Conservation (phyloP, 2,113 vertebrate species). For the Petaurus breviceps region DNA sequence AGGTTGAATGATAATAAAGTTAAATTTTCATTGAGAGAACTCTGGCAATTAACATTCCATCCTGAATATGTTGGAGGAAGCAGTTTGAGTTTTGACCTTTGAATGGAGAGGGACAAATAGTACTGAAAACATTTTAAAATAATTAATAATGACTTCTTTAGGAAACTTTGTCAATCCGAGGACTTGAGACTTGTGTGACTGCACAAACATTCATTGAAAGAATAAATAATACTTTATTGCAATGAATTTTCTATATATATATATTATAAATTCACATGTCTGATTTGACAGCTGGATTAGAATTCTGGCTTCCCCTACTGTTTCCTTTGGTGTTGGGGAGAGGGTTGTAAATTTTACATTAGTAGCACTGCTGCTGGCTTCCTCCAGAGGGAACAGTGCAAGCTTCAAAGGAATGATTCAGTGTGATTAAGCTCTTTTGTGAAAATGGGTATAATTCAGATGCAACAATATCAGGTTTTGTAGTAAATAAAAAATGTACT, state of each 20-base stretch:
- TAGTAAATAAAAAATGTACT: constrained; percentile 42
- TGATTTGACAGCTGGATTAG: constrained; percentile 27
- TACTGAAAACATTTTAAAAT: constrained; percentile 71
- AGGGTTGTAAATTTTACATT: constrained; percentile 66
- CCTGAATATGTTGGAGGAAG: constrained; percentile 77
- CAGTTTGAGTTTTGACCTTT: constrained; percentile 85
- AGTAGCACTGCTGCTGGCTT: constrained; percentile 67
- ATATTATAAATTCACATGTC: constrained; percentile 30
- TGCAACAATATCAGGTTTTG: constrained; percentile 49
- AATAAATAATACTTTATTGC: constrained; percentile 55
- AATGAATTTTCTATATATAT: constrained; percentile 31
- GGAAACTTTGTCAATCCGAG: constrained; percentile 59
- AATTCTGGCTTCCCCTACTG: constrained; percentile 37
- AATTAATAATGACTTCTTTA: constrained; percentile 65
- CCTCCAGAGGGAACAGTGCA: constrained; percentile 78
- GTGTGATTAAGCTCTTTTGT: constrained; percentile 62
- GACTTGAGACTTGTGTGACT: constrained; percentile 25
- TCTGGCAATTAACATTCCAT: constrained; percentile 82
- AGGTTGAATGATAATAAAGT: constrained; percentile 11
- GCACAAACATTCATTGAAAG: constrained; percentile 53
- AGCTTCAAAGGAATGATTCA: constrained; percentile 69
- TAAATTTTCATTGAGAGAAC: constrained; percentile 60
- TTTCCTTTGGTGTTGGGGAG: constrained; percentile 56
- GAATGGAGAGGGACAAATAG: constrained; percentile 82
- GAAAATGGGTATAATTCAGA: constrained; percentile 43